A percentile compares a stretch with the other conserved stretches of the same genome.
Conservation (phyloP, 1,140 invertebrate species). For the Leptinotarsa undecemlineata region DNA sequence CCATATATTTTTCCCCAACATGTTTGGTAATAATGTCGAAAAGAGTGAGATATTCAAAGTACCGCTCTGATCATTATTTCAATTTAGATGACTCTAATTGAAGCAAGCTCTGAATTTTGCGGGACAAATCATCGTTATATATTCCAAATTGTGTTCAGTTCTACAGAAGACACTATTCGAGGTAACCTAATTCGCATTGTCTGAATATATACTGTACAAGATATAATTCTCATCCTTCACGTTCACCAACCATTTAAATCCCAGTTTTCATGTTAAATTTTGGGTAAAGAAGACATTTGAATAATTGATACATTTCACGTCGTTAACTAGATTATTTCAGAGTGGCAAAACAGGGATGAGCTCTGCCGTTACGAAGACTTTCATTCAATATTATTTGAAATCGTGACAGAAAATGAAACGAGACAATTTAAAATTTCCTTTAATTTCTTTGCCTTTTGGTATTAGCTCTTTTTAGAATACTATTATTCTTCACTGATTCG, state of each 20-base stretch:
- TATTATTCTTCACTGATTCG: neutral
- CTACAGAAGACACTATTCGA: no score
- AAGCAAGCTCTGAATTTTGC: no score
- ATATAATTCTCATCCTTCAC: neutral
- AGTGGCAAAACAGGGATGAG: neutral
- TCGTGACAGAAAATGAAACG: neutral
- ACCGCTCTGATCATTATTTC: no score
- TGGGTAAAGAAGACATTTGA: neutral
- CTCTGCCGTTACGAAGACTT: neutral
- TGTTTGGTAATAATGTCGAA: no score
- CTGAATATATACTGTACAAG: neutral
- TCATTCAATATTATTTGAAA: neutral
- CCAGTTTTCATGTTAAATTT: neutral
- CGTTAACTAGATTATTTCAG: neutral
- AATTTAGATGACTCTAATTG: no score
- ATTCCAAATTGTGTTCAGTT: no score
- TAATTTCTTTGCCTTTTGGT: neutral
- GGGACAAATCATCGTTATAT: no score
- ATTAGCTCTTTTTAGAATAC: neutral
- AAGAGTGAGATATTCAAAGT: no score
- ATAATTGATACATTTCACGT: neutral
- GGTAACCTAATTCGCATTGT: no score
- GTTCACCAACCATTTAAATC: neutral
- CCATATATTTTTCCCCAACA: no score
- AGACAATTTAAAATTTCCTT: neutral